Base-by-base conservation (phyloP, 2,888 invertebrate species). In the Lutraria lutraria region DNA sequence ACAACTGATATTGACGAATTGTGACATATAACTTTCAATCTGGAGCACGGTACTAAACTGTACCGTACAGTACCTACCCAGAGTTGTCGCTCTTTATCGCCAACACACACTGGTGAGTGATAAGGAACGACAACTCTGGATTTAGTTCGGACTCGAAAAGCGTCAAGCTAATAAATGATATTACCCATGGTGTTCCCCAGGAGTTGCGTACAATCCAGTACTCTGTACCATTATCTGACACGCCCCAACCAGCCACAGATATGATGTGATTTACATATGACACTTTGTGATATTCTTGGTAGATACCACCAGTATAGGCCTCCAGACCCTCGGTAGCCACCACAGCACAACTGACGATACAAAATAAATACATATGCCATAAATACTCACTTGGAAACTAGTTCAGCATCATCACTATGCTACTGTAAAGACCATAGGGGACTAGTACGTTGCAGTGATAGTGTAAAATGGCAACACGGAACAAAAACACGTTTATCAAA, bases 141-240 rank as follows among this genome's bases (percentile, higher is more conserved):
- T 43, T 43, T 2, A 43, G 8, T 4, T 43, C 8, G 43, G 43
- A 43, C 8, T 34, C 13, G 34, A 16, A n/a, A n/a, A n/a, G n/a
- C n/a, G 25, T 19, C n/a, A 13, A 43, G 13, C 34, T 31, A 43
- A 60, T 25, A 72, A 54, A 52, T 53, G 13, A 10, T 91, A 94
- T 92, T 92, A 96, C 97, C 97, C 97, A 97, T 31, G 96, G 96
- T 79, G 95, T 93, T 89, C 97, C 97, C 97, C 97, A 97, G n/a
- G 96, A 96, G 95, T 97, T 97, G 83, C 97, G 94, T 13, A 95
- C 97, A 86, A 97, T 96, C 97, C 97, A 97, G 93, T 96, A 97
- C 90, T 97, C 97, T 13, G 95, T 94, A 60, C 96, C 96, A 82
- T 95, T 95, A 0, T 81, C 16, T 88, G 97, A 96, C 29, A 96